A percentile compares a stretch with the other conserved stretches of the same genome.
Evolutionary conservation across 2,888 invertebrate species (phyloP).

Genomic region (Apodemia duryi): DNA sequence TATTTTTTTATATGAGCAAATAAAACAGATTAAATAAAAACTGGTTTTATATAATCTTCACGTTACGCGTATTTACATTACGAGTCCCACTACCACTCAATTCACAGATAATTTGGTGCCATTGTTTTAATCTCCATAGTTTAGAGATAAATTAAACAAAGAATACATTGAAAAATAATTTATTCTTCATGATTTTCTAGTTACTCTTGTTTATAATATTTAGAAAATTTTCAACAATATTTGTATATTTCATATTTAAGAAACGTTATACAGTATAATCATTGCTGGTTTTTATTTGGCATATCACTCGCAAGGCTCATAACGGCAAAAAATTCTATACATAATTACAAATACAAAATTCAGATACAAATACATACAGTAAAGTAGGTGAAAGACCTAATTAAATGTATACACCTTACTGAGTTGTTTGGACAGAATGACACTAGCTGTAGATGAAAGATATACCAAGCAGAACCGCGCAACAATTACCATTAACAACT

Average conservation of each 20-base stretch:
- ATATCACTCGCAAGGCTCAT: conserved; percentile 72
- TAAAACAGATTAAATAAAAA: too few species aligned
- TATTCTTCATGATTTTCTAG: conserved; percentile 73
- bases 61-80: too few species aligned
- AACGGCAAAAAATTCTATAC: conserved; percentile 15
- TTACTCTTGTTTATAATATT: conserved; percentile 71
- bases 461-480: conserved; percentile 48
- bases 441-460: conserved; percentile 30
- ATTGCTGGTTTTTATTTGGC: conserved; percentile 74
- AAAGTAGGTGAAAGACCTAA: conserved; percentile 17
- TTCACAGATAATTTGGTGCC: too few species aligned
- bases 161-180: conserved; percentile 75
- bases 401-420: conserved; percentile 8
- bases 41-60: too few species aligned
- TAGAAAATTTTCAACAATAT: conserved; percentile 77
- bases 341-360: conserved; percentile 26
- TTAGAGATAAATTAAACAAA: conserved; percentile 48
- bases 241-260: conserved; percentile 74
- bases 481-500: conserved; percentile 63
- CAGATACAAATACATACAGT: conserved; percentile 18
- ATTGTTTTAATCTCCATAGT: not conserved
- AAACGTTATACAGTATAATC: conserved; percentile 70
- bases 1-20: too few species aligned
- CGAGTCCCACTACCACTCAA: too few species aligned
- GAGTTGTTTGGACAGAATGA: conserved; percentile 25